Base-by-base conservation (phyloP, 2,888 invertebrate genomes). In the Stegana nigrithorax region DNA sequence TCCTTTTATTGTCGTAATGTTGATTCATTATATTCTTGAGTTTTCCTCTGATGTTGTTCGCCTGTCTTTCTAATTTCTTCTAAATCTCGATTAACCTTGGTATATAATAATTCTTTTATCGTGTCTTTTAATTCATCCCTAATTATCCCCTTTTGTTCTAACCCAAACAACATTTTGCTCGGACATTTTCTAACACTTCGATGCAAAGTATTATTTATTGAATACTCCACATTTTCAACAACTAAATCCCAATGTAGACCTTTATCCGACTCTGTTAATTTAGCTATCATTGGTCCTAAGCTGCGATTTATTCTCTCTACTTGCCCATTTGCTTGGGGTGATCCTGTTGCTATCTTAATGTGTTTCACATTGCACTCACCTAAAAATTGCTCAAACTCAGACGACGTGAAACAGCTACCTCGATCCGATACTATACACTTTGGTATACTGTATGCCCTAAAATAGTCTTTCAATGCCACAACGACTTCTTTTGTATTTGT, bases 401-500 rank as follows among this genome's bases (percentile, higher is more conserved):
- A n/a, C 10, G 36, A 36, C 10, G 36, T 36, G 36, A 36, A 36
- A 10, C 36, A 36, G 3, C 5, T 36, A 4, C 36, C 36, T 36
- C 10, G 10, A 36, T 36, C 36, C 10, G 36, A 36, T 36, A 36
- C 27, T 7, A 65, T 56, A 12, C 59, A 53, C 12, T n/a, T 12
- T 5, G 65, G 62, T 39, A 12, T 21, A 39, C 51, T 62, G 27
- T 65, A 65, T 25, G 39, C 10, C 2, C 7, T 3, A 36, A 65
- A 62, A 39, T 59, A 65, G 2, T 53, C 65, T 50, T 71, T 32
- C 8, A 83, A 51, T 6, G 67, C 65, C 56, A 62, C 69, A 26
- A 82, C 69, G 0, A 73, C 78, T 6, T 68, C 69, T 59, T 66
- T 65, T 1, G 75, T 69, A 73, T 17, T 65, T 14, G 55, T 51